Conservation (phyloP, 2,888 invertebrate species). For the Eupithecia tripunctaria region DNA sequence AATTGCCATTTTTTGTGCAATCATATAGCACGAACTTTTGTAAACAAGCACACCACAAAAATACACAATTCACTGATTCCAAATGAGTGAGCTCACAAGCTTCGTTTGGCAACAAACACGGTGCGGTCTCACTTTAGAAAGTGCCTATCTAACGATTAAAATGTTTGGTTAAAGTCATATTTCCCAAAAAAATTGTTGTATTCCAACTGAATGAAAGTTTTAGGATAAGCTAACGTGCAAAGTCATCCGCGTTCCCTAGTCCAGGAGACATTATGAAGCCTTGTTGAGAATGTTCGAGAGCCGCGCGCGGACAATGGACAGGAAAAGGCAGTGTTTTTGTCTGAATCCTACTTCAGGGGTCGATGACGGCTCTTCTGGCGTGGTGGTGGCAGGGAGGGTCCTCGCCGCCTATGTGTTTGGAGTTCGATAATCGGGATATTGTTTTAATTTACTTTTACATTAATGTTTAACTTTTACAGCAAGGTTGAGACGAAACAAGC, state of each 20-base stretch:
- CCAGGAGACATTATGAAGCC: background rate
- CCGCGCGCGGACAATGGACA: constrained; percentile 1
- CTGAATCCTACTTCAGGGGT: background rate
- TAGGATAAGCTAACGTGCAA: background rate
- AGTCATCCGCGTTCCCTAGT: background rate
- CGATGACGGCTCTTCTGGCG: background rate
- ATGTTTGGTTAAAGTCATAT: no score
- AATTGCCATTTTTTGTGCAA: no score
- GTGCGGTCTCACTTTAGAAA: no score
- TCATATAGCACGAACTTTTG: no score
- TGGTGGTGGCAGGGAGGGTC: background rate
- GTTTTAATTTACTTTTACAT: background rate
- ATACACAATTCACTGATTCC: no score
- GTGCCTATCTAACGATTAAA: no score
- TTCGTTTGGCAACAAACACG: no score
- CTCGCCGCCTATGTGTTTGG: background rate
- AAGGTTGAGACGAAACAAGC: background rate
- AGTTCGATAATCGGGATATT: background rate
- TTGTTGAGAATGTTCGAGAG: background rate
- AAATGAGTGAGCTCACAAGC: no score
- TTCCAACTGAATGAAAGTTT: no score
- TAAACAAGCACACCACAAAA: no score
- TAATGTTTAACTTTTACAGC: no score
- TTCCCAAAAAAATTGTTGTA: no score
- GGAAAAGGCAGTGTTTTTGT: background rate